Evolutionary conservation across 2,113 vertebrate species (phyloP), one percentile per base, ranked within the genome.

Genomic region (Abramis brama): DNA sequence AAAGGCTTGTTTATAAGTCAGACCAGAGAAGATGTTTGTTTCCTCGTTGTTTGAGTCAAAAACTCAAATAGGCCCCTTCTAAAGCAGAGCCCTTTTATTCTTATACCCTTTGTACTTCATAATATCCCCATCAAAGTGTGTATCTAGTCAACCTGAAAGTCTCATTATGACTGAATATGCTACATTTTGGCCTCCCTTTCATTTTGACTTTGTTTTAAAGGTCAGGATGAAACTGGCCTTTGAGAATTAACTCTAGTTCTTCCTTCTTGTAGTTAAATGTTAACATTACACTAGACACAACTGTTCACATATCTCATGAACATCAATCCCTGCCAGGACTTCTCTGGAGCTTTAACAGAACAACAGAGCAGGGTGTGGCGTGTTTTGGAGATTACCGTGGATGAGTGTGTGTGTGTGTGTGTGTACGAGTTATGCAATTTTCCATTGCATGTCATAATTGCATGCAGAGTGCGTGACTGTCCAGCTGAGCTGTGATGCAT

Each of bases 371-470:
- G 80, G 86, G 80, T 57, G 73, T 87, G 86, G 60, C 9, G 21
- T 45, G 64, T 77, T 30, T 76, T 15, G 33, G 39, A 79, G 84
- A 79, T 79, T 78, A 25, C 43, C 3, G 33, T 81, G 17, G 45
- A 88, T 47, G 75, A 77, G 66, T 25, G 50, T 43, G 60, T 55
- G 83, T 2, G 3, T 68, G 15, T 30, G 45, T 33, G 30, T 33
- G 30, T 33, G 36, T 82, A 30, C 27, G 47, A 59, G 84, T 94
- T 94, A 93, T 90, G 88, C 93, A 94, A 93, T 84, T 21, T 82
- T 70, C 59, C 78, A 85, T 57, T 77, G 88, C 91, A 90, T 92
- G 90, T 91, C 91, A 83, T 85, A 86, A 88, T 91, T 89, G 84
- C 78, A 76, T 89, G 88, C 84, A 57, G 87, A 57, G 80, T 89